Evolutionary conservation across 1,140 invertebrate genomes (phyloP), one percentile per base, ranked within the genome.

Genomic region (Hypsibius dujardini): DNA sequence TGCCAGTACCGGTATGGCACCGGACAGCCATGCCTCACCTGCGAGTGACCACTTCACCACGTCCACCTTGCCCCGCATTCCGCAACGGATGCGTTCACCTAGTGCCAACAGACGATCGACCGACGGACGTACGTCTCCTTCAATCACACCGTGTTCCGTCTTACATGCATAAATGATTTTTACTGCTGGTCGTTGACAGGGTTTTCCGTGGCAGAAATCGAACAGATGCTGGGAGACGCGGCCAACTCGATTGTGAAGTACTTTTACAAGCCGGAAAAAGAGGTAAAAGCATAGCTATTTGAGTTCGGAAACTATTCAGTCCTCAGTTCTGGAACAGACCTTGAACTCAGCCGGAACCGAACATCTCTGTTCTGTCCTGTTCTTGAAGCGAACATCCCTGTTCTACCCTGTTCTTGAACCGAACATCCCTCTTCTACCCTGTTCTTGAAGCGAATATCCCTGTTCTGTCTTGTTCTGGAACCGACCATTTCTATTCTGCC

Each of bases 171-270:
- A 28, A 59, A 50, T 59, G 67, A 60, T 69, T 15, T 73, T 7
- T 12, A 74, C 40, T 74, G 14, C 59, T 72, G 71, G n/a, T 62
- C 45, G 70, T 74, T 46, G 42, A n/a, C 46, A 78, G 77, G 73
- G 69, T 73, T 76, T 2, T 72, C 76, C 15, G 71, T 81, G 28
- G 76, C 78, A 46, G 80, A 83, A 71, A 79, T 85, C 47, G 82
- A 85, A 74, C 81, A 85, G 74, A 79, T 80, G 75, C 73, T 86
- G 42, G 82, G 83, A 0, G 92, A 97, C 81, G 88, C 91, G 75
- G 91, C 98, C 0, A 98, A 97, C 81, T 89, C 88, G 15, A 89
- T 99, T 74, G 91, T 98, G 0, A 98, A 98, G 82, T 92, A 92
- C 84, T 93, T 92, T 78, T 93, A 92, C 76, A 87, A 89, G 73